Base-by-base conservation (phyloP, 1,140 invertebrate species). In the Hypsibius dujardini region DNA sequence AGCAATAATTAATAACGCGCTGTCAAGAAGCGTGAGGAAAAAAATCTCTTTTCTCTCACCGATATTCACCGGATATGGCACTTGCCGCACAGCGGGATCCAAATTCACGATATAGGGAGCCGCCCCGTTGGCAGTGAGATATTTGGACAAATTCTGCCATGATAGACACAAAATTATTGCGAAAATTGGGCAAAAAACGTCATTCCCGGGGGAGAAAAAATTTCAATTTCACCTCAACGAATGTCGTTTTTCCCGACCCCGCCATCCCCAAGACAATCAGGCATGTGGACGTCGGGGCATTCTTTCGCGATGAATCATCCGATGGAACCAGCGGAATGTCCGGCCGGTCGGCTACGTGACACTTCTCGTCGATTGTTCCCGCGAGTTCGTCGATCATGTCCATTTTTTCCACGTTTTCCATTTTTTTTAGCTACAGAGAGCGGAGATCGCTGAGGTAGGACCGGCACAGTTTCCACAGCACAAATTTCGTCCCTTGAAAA, bases 31-130 rank as follows among this genome's bases (percentile, higher is more conserved):
- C 28, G 28, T 28, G 28, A 28, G 28, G 28, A 28, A 28, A 28
- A 28, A 28, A 28, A 28, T 28, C 28, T 28, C 28, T 28, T 56
- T 7, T 71, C 70, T 69, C 60, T 79, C 82, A 90, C 88, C 90
- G 76, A 98, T 92, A 79, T 98, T 96, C 47, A 88, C 87, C 70
- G 89, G 90, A 82, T 90, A 98, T 28, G 92, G 90, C 15, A 95
- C 86, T 79, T 95, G 87, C 72, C 83, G 81, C 77, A 94, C 96
- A 1, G 95, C 96, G n/a, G 96, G 96, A 84, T 98, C 96, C 73
- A 99, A 84, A 81, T 99, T 99, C 0, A 99, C 85, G 0, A 92
- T 85, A 80, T 98, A 97, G 0, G 94, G 94, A 73, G 77, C 79
- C 79, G 80, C 75, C 79, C 84, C 80, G 78, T 80, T 81, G 77